phyloP scores from a whole-genome alignment of 2,113 vertebrate genomes.

The Poeciliopsis prolifica region DNA sequence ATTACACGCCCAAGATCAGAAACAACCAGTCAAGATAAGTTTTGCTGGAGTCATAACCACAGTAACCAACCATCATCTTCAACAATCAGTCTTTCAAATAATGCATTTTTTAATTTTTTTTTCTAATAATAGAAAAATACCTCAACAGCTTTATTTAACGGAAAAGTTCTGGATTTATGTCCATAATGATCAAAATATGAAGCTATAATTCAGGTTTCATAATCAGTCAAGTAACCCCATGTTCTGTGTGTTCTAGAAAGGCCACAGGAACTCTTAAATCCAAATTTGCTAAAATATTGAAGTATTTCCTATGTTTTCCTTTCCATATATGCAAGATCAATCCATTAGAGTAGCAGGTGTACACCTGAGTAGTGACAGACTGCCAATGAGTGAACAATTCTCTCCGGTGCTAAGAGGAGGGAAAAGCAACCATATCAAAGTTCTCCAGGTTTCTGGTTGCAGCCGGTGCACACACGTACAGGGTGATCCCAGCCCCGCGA shows the following conservation, averaged over 20 bases:
- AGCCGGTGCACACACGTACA: slow-evolving; percentile 92
- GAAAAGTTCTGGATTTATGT: slow-evolving; percentile 58
- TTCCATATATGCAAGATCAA: slow-evolving; percentile 60
- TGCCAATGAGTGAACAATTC: slow-evolving; percentile 60
- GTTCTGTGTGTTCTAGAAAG: slow-evolving; percentile 72
- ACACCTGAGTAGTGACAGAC: slow-evolving; percentile 53
- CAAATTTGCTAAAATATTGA: slow-evolving; percentile 55
- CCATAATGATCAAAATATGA: slow-evolving; percentile 60
- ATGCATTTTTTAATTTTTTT: slow-evolving; percentile 50
- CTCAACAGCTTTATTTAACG: slow-evolving; percentile 56
- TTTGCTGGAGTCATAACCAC: slow-evolving; percentile 55
- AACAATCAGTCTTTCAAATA: slow-evolving; percentile 56
- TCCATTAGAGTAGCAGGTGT: slow-evolving; percentile 62
- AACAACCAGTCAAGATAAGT: slow-evolving; percentile 48
- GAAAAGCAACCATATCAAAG: slow-evolving; percentile 85
- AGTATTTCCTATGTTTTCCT: slow-evolving; percentile 55
- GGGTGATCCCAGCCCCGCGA: slow-evolving; percentile 99
- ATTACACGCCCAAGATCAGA: slow-evolving; percentile 55
- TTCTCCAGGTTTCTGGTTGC: slow-evolving; percentile 95
- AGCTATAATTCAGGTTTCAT: slow-evolving; percentile 42
- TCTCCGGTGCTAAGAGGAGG: slow-evolving; percentile 54
- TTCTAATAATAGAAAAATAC: slow-evolving; percentile 76
- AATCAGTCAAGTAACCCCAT: slow-evolving; percentile 66
- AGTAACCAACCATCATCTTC: slow-evolving; percentile 50
- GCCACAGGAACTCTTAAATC: slow-evolving; percentile 67